These are phyloP conservation scores for Boloria selene DNA, from an alignment of 2,888 invertebrate genomes.

Conservation along the genomic window DNA sequence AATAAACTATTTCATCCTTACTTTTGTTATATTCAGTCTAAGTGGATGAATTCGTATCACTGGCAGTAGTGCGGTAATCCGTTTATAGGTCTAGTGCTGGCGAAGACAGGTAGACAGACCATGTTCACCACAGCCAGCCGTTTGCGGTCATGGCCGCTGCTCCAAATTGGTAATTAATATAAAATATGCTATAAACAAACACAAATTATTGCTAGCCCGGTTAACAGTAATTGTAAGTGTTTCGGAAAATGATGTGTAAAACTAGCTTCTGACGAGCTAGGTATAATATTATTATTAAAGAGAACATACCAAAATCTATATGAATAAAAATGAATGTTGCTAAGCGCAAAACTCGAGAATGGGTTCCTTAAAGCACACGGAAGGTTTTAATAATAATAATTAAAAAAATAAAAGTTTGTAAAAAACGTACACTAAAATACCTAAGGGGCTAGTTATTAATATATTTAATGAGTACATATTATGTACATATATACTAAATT, in stretches of 20 bases:
- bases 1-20: neutral
- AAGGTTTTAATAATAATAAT: too few species aligned
- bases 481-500: too few species aligned
- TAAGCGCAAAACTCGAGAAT: too few species aligned
- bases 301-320: constrained; percentile 13
- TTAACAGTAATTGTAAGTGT: constrained; percentile 17
- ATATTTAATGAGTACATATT: too few species aligned
- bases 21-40: neutral
- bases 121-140: constrained; percentile 33
- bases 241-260: neutral
- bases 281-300: neutral
- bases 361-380: too few species aligned
- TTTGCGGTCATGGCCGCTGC: constrained; percentile 38
- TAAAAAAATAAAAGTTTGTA: too few species aligned
- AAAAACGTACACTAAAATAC: too few species aligned
- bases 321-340: too few species aligned
- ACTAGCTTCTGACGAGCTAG: neutral
- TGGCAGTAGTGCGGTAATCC: constrained; percentile 51
- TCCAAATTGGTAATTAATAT: constrained; percentile 39
- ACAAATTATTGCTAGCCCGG: constrained; percentile 13
- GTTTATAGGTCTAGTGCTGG: constrained; percentile 53
- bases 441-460: too few species aligned
- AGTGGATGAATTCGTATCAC: constrained; percentile 14
- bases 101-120: constrained; percentile 60
- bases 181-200: constrained; percentile 36